Base-by-base conservation (phyloP, 2,113 vertebrate genomes). In the Sus scrofa region DNA sequence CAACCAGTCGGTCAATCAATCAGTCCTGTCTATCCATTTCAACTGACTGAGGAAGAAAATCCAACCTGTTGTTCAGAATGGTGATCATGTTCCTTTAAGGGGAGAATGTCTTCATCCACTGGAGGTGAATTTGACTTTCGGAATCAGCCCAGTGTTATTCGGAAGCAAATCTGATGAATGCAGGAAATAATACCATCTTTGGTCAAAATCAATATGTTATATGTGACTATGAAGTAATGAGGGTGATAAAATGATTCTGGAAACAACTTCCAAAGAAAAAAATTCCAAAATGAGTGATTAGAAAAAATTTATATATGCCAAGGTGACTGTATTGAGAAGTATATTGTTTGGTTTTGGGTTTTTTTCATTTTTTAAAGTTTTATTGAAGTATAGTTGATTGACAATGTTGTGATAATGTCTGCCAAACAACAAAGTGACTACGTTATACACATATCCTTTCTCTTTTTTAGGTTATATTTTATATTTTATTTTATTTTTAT, bases 251-350 rank as follows among this genome's bases (percentile, higher is more conserved):
- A 11, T 34, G 11, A 89, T 89, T 92, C 92, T 58, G 10, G 86
- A 96, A 89, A 58, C 70, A 88, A 81, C 7, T 81, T 91, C 27
- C 75, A 73, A 68, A 32, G 4, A 75, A 63, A 75, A 63, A 54
- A 86, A 58, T 87, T 86, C 34, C 70, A 90, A 81, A 78, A 34
- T 87, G 1, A 95, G 63, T 84, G 7, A 22, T 52, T 81, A 89
- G 65, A 95, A 67, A 87, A 50, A 58, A 71, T 71, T 67, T 71
- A 34, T 77, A 24, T 60, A 54, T 84, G 56, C 12, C 52, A 81
- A 70, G 20, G 2, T 79, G 67, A 75, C 62, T n/a, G 32, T 63
- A 87, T 67, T 75, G 30, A 91, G 92, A 90, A 89, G 74, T 91
- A 62, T 2, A 56, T 34, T 32, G 0, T 90, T 88, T 62, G 15